These are phyloP conservation scores for Quadroppia sp. DNA, from an alignment of 2,888 invertebrate genomes.

Conservation along the genomic window DNA sequence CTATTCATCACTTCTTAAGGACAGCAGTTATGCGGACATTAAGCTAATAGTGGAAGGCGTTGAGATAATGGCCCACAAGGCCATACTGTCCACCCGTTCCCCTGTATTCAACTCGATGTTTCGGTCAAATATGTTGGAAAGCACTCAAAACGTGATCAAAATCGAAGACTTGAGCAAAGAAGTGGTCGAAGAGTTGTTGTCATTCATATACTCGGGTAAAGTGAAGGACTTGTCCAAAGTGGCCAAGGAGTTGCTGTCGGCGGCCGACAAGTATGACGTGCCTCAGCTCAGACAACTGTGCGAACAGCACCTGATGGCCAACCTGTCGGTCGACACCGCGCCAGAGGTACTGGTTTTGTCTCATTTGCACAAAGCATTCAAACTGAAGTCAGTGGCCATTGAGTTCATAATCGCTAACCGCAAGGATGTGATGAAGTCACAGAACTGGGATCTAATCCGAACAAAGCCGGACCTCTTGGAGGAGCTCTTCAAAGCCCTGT, in stretches of 20 bases:
- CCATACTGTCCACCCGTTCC: background rate
- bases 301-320: background rate
- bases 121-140: background rate
- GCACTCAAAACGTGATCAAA: background rate
- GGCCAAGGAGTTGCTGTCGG: background rate
- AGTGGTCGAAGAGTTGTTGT: background rate
- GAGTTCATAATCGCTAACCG: slow-evolving; percentile 3
- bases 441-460: slow-evolving; percentile 1
- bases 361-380: slow-evolving; percentile 3
- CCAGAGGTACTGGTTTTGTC: slow-evolving; percentile 15
- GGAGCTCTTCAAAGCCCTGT: slow-evolving; percentile 20
- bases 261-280: background rate
- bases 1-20: background rate
- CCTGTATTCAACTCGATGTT: background rate
- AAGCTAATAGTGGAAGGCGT: background rate
- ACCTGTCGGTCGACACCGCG: background rate
- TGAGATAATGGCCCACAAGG: background rate
- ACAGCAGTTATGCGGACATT: background rate
- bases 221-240: background rate
- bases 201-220: background rate
- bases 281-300: background rate
- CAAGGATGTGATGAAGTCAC: slow-evolving; percentile 1
- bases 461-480: background rate
- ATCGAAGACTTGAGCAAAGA: background rate
- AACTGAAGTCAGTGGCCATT: slow-evolving; percentile 7